Base-by-base conservation (phyloP, 2,797 vertebrate genomes). In the Takifugu ocellatus region DNA sequence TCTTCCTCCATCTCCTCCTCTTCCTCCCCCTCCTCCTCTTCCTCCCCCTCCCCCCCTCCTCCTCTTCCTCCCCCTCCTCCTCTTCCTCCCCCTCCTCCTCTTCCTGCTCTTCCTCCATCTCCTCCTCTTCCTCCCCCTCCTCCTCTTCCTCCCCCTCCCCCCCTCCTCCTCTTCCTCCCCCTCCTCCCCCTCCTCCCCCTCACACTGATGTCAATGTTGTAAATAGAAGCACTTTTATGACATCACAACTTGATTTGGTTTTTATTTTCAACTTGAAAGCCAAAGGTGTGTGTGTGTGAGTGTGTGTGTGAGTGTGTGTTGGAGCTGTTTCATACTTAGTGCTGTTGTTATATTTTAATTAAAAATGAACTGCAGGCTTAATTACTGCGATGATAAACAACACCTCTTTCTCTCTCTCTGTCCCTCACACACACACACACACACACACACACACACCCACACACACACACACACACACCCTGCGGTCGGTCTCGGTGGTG, bases 321-420 rank as follows among this genome's bases (percentile, higher is more conserved):
- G 39, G 52, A 61, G 33, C 61, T 10, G 15, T 69, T 71, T 56
- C 68, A 65, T 77, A 70, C 67, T 71, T 70, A 62, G 63, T 66
- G 69, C 68, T 49, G 51, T 74, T 78, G 73, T 77, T 81, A 71
- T 83, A 75, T 87, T 84, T 83, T 89, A 87, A 90, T 90, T 90
- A 86, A 84, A 88, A 80, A 56, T 46, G 60, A 84, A 84, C 74
- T 51, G 68, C 56, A 51, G 53, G 60, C 75, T 82, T 88, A 87
- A 88, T 91, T 89, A 89, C 71, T 66, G 73, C 57, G 75, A 78
- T 83, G 83, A 88, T 86, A 87, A 88, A 89, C 83, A 89, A 80
- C 82, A 82, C 56, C 70, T 47, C 68, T 64, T 61, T 66, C 58
- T 57, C 66, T 48, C 49, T 57, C 49, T 58, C 45, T 49, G 24